Evolutionary conservation across 2,888 invertebrate genomes (phyloP), one percentile per base, ranked within the genome.

Genomic region (Microdon myrmicae): DNA sequence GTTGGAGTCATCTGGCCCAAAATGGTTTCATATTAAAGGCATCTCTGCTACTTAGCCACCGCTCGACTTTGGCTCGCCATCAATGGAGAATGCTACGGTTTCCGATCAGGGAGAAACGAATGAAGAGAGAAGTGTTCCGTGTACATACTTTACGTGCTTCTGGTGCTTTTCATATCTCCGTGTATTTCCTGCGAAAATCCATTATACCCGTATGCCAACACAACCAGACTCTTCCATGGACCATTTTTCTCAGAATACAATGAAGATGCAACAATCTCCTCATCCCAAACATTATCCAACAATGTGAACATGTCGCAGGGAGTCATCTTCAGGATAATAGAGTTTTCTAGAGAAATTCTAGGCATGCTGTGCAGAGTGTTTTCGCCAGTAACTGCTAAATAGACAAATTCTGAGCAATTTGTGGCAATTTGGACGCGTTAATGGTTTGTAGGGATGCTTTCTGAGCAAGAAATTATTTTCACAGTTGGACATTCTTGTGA

Each of bases 371-470:
- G 34, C 31, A 14, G 25, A 3, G 13, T 23, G 43, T 31, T 61
- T 64, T 64, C 61, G 22, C 56, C 56, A 45, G 56, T 51, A 64
- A 64, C 51, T 64, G 56, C 56, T 56, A 56, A 45, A 64, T 64
- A 64, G 61, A 56, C 61, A 51, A 55, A 64, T 56, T 56, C 56
- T 56, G 55, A 49, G 37, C 25, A 35, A 56, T n/a, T n/a, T n/a
- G n/a, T n/a, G n/a, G 56, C 61, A 64, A 64, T 56, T 64, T 56
- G 61, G 51, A 56, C 56, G 61, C 51, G 61, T 56, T 56, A 56
- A 64, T 64, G 55, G 51, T 64, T 49, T 56, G 55, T 56, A 47
- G 45, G 45, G 45, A 45, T 51, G n/a, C n/a, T n/a, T n/a, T n/a
- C n/a, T n/a, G n/a, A n/a, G n/a, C n/a, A n/a, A n/a, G n/a, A n/a